Base-by-base conservation (phyloP, 2,888 invertebrate species). In the Watsonalla cultraria region DNA sequence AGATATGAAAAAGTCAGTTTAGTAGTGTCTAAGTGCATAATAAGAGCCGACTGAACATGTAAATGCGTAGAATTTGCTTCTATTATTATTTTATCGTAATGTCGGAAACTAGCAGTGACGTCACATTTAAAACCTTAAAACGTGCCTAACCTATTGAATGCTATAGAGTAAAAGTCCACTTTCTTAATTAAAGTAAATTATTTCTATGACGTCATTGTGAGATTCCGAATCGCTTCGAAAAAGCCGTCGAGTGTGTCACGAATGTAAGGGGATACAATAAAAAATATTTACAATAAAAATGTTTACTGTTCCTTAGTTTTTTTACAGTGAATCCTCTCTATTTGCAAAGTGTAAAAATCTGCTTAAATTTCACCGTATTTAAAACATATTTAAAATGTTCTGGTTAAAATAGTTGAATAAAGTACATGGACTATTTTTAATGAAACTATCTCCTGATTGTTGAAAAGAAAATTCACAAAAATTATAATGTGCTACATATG, bases 241-340 rank as follows among this genome's bases (percentile, higher is more conserved):
- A 74, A 78, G 78, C 72, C 77, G 78, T 78, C 66, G 78, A 82
- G 74, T 78, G 82, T 82, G 80, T 84, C 78, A 86, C 84, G 82
- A 84, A 76, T 84, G 78, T 84, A 86, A 84, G 78, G 74, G 73
- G 78, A 85, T 86, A 89, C 84, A 89, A 89, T 88, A 89, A 89
- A 83, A 80, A 82, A 84, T 89, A 89, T 90, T 89, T 88, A 88
- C 87, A 89, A 86, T 88, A 88, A 88, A 88, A 86, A 90, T 88
- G 89, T 90, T 90, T 89, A 90, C 87, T 89, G 90, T 90, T 90
- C 70, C 68, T 74, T 74, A 69, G 74, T 55, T 76, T 55, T 88
- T 84, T 88, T 69, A 82, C 84, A 86, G 72, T 47, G 7, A 47
- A 5, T 7, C 11, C 7, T 45, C 11, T 37, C 46, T 8, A 45